These are phyloP conservation scores for Microtus montanus DNA, from an alignment of 2,113 vertebrate species.

Conservation along the genomic window DNA sequence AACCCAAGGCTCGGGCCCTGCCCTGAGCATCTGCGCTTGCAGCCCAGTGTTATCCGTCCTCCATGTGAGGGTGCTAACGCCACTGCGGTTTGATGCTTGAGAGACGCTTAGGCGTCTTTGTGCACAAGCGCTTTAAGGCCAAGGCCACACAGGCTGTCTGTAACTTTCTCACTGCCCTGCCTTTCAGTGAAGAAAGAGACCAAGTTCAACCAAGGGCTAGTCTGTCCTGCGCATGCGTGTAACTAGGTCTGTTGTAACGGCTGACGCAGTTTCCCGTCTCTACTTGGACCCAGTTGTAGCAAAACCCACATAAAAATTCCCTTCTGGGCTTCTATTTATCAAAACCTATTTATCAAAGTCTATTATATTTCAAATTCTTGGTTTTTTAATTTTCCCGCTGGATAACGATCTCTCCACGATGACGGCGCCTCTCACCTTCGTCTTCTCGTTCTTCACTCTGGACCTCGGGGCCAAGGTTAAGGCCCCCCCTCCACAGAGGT, in stretches of 20 bases:
- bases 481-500: background rate
- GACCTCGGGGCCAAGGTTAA: background rate
- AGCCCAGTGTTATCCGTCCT: background rate
- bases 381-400: background rate
- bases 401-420: too few species aligned
- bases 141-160: background rate
- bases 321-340: background rate
- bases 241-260: accelerated
- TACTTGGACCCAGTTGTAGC: background rate
- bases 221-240: accelerated
- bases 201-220: background rate
- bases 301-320: too few species aligned
- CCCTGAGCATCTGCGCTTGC: background rate
- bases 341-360: too few species aligned
- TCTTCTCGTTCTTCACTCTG: background rate
- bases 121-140: background rate
- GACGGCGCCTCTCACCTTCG: background rate
- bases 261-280: background rate
- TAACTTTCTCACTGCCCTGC: background rate
- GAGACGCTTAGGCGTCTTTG: background rate
- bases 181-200: background rate
- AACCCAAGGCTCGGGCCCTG: background rate
- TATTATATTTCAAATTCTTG: background rate
- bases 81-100: background rate
- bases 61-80: background rate